phyloP scores from a whole-genome alignment of 1,140 invertebrate genomes.

The Carcinoscorpius rotundicauda region DNA sequence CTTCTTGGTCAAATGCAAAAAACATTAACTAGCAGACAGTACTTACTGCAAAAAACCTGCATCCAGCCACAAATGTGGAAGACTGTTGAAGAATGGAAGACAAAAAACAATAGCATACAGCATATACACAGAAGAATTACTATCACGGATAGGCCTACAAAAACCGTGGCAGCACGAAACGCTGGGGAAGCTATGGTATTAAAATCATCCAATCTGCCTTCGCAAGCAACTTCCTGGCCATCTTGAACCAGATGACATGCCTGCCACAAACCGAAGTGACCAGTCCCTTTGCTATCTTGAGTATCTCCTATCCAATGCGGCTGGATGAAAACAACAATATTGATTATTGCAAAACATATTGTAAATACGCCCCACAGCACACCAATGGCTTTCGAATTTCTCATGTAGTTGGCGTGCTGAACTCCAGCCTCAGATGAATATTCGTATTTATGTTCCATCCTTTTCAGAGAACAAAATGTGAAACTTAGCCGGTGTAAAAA shows the following conservation, averaged over 20 bases:
- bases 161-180: constrained; percentile 64
- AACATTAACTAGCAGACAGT: background rate
- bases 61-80: constrained; percentile 88
- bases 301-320: constrained; percentile 82
- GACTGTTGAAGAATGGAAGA: constrained; percentile 83
- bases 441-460: constrained; percentile 19
- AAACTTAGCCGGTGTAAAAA: too few species aligned
- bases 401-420: constrained; percentile 81
- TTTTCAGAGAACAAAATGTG: too few species aligned
- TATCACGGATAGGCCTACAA: constrained; percentile 72
- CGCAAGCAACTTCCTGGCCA: constrained; percentile 48
- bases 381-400: constrained; percentile 90
- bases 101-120: constrained; percentile 83
- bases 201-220: constrained; percentile 64
- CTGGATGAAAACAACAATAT: constrained; percentile 84
- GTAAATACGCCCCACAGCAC: constrained; percentile 93
- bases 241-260: constrained; percentile 48
- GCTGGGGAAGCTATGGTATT: constrained; percentile 60
- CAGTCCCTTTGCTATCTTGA: constrained; percentile 64
- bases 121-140: constrained; percentile 72
- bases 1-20: too few species aligned
- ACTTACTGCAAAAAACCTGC: constrained; percentile 81
- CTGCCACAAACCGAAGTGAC: constrained; percentile 84
- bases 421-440: constrained; percentile 18
- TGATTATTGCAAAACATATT: constrained; percentile 91